These are phyloP conservation scores for Tricholaema leucomelas DNA, from an alignment of 2,113 vertebrate species.

Conservation along the genomic window DNA sequence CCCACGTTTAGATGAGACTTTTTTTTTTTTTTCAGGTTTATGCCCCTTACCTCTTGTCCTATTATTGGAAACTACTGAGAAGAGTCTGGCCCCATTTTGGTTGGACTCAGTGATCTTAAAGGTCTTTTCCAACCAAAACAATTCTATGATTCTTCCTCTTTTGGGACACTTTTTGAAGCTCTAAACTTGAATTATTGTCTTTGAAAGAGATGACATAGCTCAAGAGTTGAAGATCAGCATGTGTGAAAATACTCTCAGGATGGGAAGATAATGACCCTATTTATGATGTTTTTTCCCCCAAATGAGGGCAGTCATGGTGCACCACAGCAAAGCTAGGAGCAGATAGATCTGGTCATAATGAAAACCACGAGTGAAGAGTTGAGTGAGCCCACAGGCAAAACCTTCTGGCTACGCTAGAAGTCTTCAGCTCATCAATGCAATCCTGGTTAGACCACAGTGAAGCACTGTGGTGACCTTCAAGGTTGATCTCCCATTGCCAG, in stretches of 20 bases:
- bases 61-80: too few species aligned
- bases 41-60: too few species aligned
- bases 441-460: neutral
- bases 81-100: too few species aligned
- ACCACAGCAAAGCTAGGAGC: neutral
- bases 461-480: slow-evolving; percentile 4
- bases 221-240: neutral
- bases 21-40: too few species aligned
- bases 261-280: neutral
- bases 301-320: neutral
- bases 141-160: too few species aligned
- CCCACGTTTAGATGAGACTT: too few species aligned
- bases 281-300: neutral
- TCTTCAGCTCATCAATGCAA: neutral
- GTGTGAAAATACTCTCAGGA: neutral
- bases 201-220: neutral
- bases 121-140: too few species aligned
- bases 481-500: rapidly evolving
- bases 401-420: neutral
- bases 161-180: neutral
- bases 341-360: neutral
- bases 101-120: too few species aligned
- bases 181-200: neutral
- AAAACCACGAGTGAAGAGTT: neutral
- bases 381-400: neutral